Evolutionary conservation across 2,888 invertebrate species (phyloP).

Genomic region (Lobophora halterata): DNA sequence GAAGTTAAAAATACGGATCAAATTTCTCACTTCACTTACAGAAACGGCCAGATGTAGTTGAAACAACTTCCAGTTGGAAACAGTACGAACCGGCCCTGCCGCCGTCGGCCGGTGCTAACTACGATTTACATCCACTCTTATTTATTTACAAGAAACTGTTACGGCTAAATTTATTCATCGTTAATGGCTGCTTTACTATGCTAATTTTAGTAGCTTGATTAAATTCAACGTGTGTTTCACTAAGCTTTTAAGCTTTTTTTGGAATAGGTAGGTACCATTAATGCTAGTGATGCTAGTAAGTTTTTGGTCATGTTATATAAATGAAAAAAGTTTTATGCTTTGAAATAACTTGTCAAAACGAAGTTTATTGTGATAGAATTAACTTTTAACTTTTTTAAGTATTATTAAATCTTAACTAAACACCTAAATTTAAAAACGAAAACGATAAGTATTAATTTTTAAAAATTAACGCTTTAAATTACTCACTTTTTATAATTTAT

Average conservation of each 20-base stretch:
- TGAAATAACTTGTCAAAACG: too few relatives aligned
- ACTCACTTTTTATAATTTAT: slow-evolving; percentile 20
- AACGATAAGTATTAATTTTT: not conserved
- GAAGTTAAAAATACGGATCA: too few relatives aligned
- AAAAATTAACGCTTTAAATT: slow-evolving; percentile 11
- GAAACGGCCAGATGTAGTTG: slow-evolving; percentile 4
- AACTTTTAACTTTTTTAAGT: too few relatives aligned
- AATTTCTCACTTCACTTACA: too few relatives aligned
- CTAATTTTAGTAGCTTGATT: slow-evolving; percentile 6
- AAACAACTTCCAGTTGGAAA: slow-evolving; percentile 14
- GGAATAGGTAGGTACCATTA: too few relatives aligned
- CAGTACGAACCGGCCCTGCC: slow-evolving; percentile 33
- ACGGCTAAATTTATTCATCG: slow-evolving; percentile 51
- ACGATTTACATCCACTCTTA: slow-evolving; percentile 66
- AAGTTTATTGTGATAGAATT: too few relatives aligned
- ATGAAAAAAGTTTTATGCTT: too few relatives aligned
- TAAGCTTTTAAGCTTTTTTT: too few relatives aligned
- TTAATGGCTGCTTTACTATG: slow-evolving; percentile 24
- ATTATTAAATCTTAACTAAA: too few relatives aligned
- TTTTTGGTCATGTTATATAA: too few relatives aligned
- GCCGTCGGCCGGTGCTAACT: slow-evolving; percentile 49
- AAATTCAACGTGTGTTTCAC: not conserved
- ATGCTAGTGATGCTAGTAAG: too few relatives aligned
- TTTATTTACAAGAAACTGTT: slow-evolving; percentile 54
- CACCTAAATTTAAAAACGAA: too few relatives aligned